A percentile compares a stretch with the other conserved stretches of the same genome.
Conservation (phyloP, 2,113 vertebrate genomes). For the Chaenocephalus aceratus region DNA sequence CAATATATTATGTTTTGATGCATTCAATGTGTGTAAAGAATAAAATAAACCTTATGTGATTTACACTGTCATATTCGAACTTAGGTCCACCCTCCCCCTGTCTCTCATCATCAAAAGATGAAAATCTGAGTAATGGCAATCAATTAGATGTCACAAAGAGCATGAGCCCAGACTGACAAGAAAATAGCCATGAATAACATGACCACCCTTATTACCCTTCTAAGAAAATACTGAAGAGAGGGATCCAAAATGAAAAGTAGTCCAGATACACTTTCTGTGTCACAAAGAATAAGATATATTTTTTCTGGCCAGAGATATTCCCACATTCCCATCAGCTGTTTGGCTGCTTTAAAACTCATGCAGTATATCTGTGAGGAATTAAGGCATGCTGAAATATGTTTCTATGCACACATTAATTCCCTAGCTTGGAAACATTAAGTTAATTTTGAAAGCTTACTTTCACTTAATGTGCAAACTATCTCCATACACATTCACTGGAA, state of each 20-base stretch:
- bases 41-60: constrained; percentile 55
- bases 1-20: constrained; percentile 41
- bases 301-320: constrained; percentile 58
- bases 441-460: constrained; percentile 23
- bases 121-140: constrained; percentile 73
- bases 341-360: constrained; percentile 46
- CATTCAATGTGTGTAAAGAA: constrained; percentile 45
- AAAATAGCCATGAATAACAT: constrained; percentile 83
- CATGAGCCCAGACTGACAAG: constrained; percentile 77
- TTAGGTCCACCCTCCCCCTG: constrained; percentile 57
- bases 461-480: constrained; percentile 23
- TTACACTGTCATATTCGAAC: constrained; percentile 67
- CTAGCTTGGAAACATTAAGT: constrained; percentile 25
- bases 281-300: constrained; percentile 72
- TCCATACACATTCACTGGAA: constrained; percentile 29
- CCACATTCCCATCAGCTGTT: constrained; percentile 63
- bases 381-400: constrained; percentile 43
- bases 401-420: constrained; percentile 32
- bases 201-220: constrained; percentile 77
- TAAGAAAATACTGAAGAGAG: constrained; percentile 77
- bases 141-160: constrained; percentile 72
- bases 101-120: constrained; percentile 60
- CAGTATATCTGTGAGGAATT: constrained; percentile 66
- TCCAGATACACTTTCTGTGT: constrained; percentile 74
- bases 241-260: constrained; percentile 74